These are phyloP conservation scores for Columba livia DNA, from an alignment of 2,113 vertebrate genomes.

Conservation along the genomic window DNA sequence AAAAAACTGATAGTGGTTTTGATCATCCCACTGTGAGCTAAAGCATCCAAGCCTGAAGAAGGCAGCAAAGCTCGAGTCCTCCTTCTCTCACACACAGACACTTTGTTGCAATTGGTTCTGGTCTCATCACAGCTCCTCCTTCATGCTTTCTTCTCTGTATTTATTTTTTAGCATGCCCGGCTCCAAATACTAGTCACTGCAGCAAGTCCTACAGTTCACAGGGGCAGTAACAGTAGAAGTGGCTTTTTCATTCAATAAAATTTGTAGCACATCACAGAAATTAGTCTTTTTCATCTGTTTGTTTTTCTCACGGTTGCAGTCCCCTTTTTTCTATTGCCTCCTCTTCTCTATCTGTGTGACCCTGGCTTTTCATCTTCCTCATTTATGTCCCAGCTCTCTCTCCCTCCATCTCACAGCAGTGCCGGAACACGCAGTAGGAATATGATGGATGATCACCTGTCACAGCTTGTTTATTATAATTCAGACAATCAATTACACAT, in stretches of 20 bases:
- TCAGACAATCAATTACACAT: conserved; percentile 81
- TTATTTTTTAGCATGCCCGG: not conserved
- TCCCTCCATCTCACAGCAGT: conserved; percentile 5
- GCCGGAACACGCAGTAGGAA: conserved; percentile 64
- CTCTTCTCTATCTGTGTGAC: not conserved
- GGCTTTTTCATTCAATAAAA: not conserved
- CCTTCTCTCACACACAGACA: not conserved
- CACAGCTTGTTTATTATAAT: conserved; percentile 81
- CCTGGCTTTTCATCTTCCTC: not conserved
- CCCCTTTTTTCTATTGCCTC: not conserved
- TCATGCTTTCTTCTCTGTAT: not conserved
- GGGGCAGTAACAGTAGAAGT: not conserved
- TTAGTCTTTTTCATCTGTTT: not conserved
- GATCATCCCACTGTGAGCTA: not conserved
- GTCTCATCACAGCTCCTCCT: conserved; percentile 26
- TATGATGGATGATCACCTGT: conserved; percentile 80
- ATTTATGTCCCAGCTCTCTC: not conserved
- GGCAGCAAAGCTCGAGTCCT: not conserved
- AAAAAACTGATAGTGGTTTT: not conserved
- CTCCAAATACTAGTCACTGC: not conserved
- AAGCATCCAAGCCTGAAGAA: not conserved
- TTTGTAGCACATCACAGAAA: not conserved
- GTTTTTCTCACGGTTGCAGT: not conserved
- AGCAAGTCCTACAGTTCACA: not conserved
- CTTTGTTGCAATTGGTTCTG: not conserved